Base-by-base conservation (phyloP, 2,113 vertebrate species). In the Collichthys lucidus region DNA sequence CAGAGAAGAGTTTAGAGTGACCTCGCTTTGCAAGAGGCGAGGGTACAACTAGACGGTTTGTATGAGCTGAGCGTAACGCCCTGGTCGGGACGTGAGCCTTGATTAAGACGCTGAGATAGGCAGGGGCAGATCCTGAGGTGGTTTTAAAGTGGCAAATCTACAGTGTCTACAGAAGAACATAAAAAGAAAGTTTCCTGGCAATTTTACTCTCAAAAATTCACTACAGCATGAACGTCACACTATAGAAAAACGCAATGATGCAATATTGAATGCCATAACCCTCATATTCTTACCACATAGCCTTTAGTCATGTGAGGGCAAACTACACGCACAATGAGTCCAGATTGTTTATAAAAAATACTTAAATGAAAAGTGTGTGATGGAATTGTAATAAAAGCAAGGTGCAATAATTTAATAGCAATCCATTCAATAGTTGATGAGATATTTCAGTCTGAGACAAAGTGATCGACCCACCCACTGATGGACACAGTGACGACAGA, bases 351-450 rank as follows among this genome's bases (percentile, higher is more conserved):
- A 52, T 11, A 20, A 16, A n/a, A 69, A 69, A 29, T 69, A 11
- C 9, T 46, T 46, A 11, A 52, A 26, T 42, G 12, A 29, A 77
- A 62, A 62, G 35, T 40, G 35, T 40, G 35, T 40, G 35, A 55
- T 57, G 35, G 29, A 19, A 44, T 15, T 12, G 7, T 70, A 44
- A 17, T 60, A 44, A 74, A 66, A 73, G 59, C 53, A 59, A 42
- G 59, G 31, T 31, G 35, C 35, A 40, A 40, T 40, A 40, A 40
- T 40, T 40, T 40, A 40, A 40, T 40, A 40, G 35, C 35, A 40
- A 40, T 40, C 35, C 35, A 40, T 40, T 40, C 35, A 40, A 40
- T 8, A 7, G 31, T 35, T 8, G 31, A 35, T 35, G 6, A 35
- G 31, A 35, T 35, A 35, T 35, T 35, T 35, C 31, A 35, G 31